Evolutionary conservation across 2,888 invertebrate genomes (phyloP).

Genomic region (Caenorhabditis imperialis): DNA sequence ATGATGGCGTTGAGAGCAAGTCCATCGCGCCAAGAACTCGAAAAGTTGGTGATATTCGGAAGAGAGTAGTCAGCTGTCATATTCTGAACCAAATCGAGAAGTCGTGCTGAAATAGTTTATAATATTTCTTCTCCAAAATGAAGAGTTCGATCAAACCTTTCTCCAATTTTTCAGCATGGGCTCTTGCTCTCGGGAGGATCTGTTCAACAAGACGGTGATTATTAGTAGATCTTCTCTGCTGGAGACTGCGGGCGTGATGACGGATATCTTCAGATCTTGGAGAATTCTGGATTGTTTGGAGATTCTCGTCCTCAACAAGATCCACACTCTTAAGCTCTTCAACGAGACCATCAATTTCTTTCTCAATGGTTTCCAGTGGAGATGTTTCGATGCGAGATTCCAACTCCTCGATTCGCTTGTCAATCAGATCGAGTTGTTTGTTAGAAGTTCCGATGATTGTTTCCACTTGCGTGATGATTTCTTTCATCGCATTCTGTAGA

Average conservation of each 20-base stretch:
- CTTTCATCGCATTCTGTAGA: slow-evolving; percentile 67
- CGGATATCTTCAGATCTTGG: slow-evolving; percentile 75
- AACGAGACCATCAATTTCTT: slow-evolving; percentile 76
- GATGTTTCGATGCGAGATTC: slow-evolving; percentile 69
- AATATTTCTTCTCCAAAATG: no score
- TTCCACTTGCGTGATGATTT: slow-evolving; percentile 71
- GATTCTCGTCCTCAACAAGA: no score
- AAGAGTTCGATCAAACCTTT: no score
- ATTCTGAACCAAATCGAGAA: no score
- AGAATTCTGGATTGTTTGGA: no score
- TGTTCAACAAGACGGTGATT: slow-evolving; percentile 90
- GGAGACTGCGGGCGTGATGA: slow-evolving; percentile 79
- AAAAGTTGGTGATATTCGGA: no score
- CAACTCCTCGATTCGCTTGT: slow-evolving; percentile 76
- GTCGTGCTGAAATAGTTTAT: no score
- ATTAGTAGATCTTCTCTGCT: slow-evolving; percentile 88
- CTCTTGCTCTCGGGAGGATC: slow-evolving; percentile 81
- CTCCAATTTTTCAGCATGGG: slow-evolving; percentile 67
- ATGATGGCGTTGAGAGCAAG: no score
- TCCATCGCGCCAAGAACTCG: no score
- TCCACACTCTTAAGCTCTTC: slow-evolving; percentile 69
- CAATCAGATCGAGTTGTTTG: slow-evolving; percentile 77
- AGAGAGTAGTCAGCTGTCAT: no score
- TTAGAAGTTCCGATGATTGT: slow-evolving; percentile 77
- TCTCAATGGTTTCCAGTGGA: slow-evolving; percentile 71